Conservation (phyloP, 2,113 vertebrate species). For the Neofelis nebulosa region DNA sequence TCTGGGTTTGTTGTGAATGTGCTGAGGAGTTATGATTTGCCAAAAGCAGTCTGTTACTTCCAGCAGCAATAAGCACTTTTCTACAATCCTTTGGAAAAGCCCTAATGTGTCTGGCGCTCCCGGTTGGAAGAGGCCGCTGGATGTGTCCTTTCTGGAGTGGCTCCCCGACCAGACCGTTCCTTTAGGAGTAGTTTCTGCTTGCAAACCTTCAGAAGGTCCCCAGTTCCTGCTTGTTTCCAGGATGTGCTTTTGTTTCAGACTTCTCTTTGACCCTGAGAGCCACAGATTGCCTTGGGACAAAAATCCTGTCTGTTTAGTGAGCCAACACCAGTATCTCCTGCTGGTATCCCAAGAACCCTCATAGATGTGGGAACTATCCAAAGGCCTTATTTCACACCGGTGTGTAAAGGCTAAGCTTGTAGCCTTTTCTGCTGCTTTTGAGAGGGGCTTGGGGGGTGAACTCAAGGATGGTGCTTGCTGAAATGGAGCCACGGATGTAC, state of each 20-base stretch:
- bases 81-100: background rate
- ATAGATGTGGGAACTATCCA: background rate
- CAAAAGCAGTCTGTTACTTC: background rate
- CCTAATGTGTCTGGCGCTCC: background rate
- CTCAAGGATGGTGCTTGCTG: background rate
- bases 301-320: background rate
- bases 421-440: background rate
- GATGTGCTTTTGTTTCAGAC: background rate
- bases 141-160: background rate
- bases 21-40: constrained; percentile 54
- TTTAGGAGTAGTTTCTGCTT: background rate
- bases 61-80: background rate
- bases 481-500: background rate
- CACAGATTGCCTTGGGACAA: background rate
- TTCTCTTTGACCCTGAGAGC: background rate
- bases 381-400: background rate
- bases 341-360: background rate
- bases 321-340: background rate
- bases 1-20: constrained; percentile 36
- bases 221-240: background rate
- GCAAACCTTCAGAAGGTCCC: background rate
- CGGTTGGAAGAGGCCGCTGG: background rate
- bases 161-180: background rate
- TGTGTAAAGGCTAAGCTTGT: background rate
- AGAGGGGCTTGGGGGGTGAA: background rate